Evolutionary conservation across 2,797 vertebrate genomes (phyloP).

Genomic region (Gila robusta): DNA sequence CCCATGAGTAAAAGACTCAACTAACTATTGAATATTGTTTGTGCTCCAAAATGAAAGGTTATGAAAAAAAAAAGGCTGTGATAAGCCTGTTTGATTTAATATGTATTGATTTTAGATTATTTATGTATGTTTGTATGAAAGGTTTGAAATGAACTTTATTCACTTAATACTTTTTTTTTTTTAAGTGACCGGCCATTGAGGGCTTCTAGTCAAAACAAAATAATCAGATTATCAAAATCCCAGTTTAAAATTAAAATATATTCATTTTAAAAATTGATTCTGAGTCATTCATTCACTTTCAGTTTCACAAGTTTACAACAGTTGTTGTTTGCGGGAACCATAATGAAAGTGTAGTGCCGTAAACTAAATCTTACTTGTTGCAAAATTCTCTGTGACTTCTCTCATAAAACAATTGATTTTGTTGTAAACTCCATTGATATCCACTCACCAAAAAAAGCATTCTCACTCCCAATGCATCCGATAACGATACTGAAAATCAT

Average conservation of each 20-base stretch:
- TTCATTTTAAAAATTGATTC: neutral
- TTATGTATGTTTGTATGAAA: too few relatives aligned
- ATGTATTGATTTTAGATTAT: neutral
- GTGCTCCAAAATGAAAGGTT: neutral
- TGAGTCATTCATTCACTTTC: neutral
- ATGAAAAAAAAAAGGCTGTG: neutral
- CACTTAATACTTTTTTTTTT: too few relatives aligned
- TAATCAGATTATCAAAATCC: neutral
- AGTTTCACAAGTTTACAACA: neutral
- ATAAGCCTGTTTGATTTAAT: neutral
- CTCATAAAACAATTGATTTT: neutral
- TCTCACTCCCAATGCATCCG: neutral
- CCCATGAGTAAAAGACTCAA: neutral
- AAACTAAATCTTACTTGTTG: neutral
- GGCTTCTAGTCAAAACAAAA: neutral
- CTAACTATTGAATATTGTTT: neutral
- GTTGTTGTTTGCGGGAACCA: neutral
- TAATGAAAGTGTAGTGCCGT: neutral
- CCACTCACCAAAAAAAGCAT: neutral
- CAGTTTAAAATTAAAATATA: neutral
- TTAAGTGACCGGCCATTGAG: neutral
- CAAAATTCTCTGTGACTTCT: neutral
- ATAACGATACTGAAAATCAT: neutral
- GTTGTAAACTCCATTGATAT: neutral
- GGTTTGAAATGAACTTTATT: too few relatives aligned